These are phyloP conservation scores for Anthoscopus minutus DNA, from an alignment of 2,113 vertebrate species.

Conservation along the genomic window DNA sequence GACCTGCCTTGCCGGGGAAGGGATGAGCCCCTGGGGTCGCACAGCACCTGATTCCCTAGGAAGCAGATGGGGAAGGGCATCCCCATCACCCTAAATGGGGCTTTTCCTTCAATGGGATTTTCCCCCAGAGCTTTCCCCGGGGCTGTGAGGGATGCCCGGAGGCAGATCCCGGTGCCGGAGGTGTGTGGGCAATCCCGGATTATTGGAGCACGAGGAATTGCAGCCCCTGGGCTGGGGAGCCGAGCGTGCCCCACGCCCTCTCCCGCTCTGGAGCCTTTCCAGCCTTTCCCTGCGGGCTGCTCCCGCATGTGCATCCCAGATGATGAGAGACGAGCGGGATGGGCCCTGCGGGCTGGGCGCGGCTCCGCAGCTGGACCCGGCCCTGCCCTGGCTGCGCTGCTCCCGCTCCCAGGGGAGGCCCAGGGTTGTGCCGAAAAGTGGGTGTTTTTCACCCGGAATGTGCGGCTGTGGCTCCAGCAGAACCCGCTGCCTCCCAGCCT, in stretches of 20 bases:
- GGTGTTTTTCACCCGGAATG: not conserved
- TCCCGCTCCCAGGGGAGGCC: rapidly evolving
- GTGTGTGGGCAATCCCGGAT: not conserved
- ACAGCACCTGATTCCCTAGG: no score
- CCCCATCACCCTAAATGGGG: not conserved
- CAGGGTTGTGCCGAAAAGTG: rapidly evolving
- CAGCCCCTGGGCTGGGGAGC: not conserved
- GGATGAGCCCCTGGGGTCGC: no score
- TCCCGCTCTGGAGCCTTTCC: not conserved
- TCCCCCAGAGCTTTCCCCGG: no score
- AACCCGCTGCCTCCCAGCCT: not conserved
- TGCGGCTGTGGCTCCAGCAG: rapidly evolving
- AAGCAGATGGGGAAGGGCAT: not conserved
- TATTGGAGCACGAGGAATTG: not conserved
- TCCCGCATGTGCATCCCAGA: not conserved
- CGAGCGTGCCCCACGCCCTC: not conserved
- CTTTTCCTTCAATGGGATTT: no score
- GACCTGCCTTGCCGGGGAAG: not conserved
- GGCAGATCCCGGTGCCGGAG: not conserved
- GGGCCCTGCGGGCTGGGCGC: not conserved
- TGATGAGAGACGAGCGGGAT: not conserved
- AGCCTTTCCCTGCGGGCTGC: not conserved
- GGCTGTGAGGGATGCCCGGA: not conserved
- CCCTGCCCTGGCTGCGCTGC: rapidly evolving
- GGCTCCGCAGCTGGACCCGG: not conserved